A percentile compares a stretch with the other conserved stretches of the same genome.
Evolutionary conservation across 2,888 invertebrate genomes (phyloP).

Genomic region (Syrista parreyssii): DNA sequence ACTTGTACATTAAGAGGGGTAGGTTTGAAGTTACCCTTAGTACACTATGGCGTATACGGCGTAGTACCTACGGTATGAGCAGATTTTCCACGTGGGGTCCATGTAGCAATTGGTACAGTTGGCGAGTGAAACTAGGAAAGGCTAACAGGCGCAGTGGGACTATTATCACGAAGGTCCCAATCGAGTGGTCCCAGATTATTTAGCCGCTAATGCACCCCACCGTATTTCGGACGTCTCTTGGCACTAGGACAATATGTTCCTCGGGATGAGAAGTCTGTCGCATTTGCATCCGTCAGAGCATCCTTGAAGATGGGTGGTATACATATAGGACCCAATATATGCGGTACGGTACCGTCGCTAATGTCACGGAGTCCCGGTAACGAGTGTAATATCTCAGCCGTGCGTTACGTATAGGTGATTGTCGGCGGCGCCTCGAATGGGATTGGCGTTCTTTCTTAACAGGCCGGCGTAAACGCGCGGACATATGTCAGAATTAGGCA

Average conservation of each 20-base stretch:
- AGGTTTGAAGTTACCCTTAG: slow-evolving; percentile 5
- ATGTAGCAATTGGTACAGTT: slow-evolving; percentile 51
- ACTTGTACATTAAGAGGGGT: slow-evolving; percentile 32
- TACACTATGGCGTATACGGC: slow-evolving; percentile 5
- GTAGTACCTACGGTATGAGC: not conserved
- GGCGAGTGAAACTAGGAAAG: slow-evolving; percentile 40
- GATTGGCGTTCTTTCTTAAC: slow-evolving; percentile 37
- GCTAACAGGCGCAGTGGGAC: slow-evolving; percentile 62
- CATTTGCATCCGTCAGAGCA: not conserved
- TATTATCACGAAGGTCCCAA: slow-evolving; percentile 52
- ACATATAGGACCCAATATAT: not conserved
- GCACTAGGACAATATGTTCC: not conserved
- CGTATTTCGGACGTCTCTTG: slow-evolving; percentile 34
- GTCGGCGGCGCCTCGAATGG: slow-evolving; percentile 34
- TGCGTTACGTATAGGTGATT: not conserved
- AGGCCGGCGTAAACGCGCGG: slow-evolving; percentile 21
- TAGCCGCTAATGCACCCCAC: slow-evolving; percentile 53
- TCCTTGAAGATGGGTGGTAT: not conserved
- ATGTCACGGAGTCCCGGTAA: not conserved
- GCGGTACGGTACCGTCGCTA: not conserved
- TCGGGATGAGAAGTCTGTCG: not conserved
- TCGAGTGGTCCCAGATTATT: slow-evolving; percentile 57
- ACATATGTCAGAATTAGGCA: slow-evolving; percentile 50
- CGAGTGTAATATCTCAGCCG: not conserved
- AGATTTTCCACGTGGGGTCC: slow-evolving; percentile 11